A percentile compares a stretch with the other conserved stretches of the same genome.
Conservation (phyloP, 2,113 vertebrate genomes). For the Syrmaticus mikado region DNA sequence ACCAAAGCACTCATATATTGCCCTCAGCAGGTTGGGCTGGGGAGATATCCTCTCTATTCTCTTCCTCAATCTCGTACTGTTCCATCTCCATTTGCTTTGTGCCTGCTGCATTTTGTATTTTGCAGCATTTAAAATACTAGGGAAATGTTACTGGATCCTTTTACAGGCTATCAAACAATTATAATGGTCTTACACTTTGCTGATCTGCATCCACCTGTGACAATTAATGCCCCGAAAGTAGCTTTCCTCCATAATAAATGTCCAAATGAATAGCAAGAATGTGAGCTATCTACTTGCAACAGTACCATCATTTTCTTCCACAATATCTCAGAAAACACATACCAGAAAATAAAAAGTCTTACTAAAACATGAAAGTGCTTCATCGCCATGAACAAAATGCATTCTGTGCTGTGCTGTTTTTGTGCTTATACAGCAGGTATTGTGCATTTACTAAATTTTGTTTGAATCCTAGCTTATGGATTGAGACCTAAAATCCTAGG, state of each 20-base stretch:
- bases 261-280: not conserved
- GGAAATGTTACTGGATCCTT: not conserved
- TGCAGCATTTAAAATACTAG: not conserved
- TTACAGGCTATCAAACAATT: slow-evolving; percentile 40
- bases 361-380: not conserved
- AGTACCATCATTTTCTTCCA: not conserved
- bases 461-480: not conserved
- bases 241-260: not conserved
- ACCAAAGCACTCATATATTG: not conserved
- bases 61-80: not conserved
- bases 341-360: not conserved
- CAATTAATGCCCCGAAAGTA: slow-evolving; percentile 11
- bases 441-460: not conserved
- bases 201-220: slow-evolving; percentile 28
- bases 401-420: not conserved
- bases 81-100: not conserved
- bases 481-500: not conserved
- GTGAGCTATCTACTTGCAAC: not conserved
- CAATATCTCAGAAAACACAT: not conserved
- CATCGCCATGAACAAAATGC: not conserved
- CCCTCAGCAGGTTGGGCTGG: not conserved
- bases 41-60: not conserved
- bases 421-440: not conserved
- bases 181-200: slow-evolving; percentile 26
- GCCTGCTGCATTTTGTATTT: not conserved